Percentiles rank a stretch among this genome's conserved stretches.
phyloP scores from a whole-genome alignment of 1,140 invertebrate species.

The Eulimnadia texana region DNA sequence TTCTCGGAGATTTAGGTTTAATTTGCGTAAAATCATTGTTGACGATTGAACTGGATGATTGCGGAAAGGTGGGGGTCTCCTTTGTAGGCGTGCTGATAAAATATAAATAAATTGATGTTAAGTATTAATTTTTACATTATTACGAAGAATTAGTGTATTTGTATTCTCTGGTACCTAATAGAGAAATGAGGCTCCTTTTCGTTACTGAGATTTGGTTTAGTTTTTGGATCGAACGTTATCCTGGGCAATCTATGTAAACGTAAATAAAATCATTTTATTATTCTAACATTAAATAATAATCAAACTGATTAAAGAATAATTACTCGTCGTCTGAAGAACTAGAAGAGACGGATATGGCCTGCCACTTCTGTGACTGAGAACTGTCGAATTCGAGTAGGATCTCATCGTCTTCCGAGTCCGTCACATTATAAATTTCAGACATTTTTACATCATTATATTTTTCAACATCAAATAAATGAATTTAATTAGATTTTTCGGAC shows the following conservation, averaged over 20 bases:
- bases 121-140: too few relatives aligned
- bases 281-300: neutral
- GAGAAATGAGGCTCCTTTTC: too few relatives aligned
- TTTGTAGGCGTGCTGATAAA: too few relatives aligned
- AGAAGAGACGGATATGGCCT: neutral
- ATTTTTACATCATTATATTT: too few relatives aligned
- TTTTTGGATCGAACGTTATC: too few relatives aligned
- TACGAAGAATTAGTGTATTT: too few relatives aligned
- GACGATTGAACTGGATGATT: neutral
- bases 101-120: too few relatives aligned
- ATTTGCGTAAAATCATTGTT: neutral
- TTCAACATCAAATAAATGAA: too few relatives aligned
- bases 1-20: neutral
- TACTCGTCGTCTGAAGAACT: neutral
- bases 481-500: too few relatives aligned
- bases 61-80: too few relatives aligned
- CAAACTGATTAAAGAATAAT: neutral
- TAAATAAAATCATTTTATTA: neutral
- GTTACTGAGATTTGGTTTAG: too few relatives aligned
- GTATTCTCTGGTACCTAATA: too few relatives aligned
- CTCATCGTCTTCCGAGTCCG: neutral
- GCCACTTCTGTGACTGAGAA: neutral
- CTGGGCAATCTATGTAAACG: neutral
- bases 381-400: neutral
- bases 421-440: neutral